Percentiles rank a stretch among this genome's conserved stretches.
phyloP scores from a whole-genome alignment of 2,888 invertebrate genomes.

The Melikaiella ostensackeni region DNA sequence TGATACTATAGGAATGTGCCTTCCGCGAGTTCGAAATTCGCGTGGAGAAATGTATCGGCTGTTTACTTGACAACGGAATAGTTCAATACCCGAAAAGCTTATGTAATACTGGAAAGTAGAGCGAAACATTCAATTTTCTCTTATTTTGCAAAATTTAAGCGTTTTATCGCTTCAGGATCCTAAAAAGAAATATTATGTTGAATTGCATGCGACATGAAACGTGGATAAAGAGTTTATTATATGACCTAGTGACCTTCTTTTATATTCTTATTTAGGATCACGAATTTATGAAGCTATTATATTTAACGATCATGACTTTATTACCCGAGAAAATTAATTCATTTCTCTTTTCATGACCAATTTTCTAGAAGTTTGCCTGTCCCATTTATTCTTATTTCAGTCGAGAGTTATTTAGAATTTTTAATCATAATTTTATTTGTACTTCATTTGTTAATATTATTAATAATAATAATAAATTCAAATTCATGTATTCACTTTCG shows the following conservation, averaged over 20 bases:
- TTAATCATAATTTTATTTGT: too few species aligned
- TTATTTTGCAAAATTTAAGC: not conserved
- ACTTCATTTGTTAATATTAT: too few species aligned
- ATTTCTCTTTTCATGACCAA: not conserved
- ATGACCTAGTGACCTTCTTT: slow-evolving; percentile 24
- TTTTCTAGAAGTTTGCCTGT: not conserved
- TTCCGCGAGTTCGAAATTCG: slow-evolving; percentile 9
- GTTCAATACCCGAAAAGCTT: slow-evolving; percentile 62
- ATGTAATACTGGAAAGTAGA: slow-evolving; percentile 16
- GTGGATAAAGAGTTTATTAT: not conserved
- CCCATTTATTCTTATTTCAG: not conserved
- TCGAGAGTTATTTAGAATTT: not conserved
- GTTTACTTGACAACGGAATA: slow-evolving; percentile 74
- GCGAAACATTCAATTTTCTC: slow-evolving; percentile 18
- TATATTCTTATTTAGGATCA: not conserved
- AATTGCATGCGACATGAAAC: slow-evolving; percentile 15
- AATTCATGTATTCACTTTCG: too few species aligned
- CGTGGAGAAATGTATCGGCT: slow-evolving; percentile 50
- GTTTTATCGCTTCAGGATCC: not conserved
- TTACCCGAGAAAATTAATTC: not conserved
- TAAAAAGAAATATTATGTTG: not conserved
- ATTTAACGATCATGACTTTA: not conserved
- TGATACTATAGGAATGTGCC: slow-evolving; percentile 57
- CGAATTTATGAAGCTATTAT: not conserved
- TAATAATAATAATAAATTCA: too few species aligned